phyloP scores from a whole-genome alignment of 2,113 vertebrate species.

The Triplophysa dalaica region DNA sequence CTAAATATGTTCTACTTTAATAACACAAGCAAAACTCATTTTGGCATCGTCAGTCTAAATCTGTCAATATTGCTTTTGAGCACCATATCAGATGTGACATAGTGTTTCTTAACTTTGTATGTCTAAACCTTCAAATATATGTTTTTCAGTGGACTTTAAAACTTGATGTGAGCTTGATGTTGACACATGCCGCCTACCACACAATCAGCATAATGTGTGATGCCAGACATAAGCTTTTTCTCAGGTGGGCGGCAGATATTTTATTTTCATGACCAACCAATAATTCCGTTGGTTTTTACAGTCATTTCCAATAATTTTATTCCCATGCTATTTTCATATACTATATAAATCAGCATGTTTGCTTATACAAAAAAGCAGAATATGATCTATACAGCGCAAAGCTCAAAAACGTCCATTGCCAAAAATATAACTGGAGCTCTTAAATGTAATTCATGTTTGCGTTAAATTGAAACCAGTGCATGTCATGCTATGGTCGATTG shows the following conservation, averaged over 20 bases:
- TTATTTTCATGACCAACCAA: no score
- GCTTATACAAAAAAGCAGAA: no score
- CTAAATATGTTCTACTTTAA: background rate
- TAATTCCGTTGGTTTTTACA: no score
- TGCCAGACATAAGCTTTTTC: background rate
- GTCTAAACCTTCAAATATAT: background rate
- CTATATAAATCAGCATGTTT: no score
- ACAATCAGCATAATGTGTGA: background rate
- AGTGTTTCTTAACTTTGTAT: background rate
- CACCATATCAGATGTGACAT: background rate
- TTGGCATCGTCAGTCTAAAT: background rate
- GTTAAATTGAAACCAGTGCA: no score
- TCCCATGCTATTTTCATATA: background rate
- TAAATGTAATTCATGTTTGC: no score
- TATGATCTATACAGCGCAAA: no score
- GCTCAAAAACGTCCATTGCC: no score
- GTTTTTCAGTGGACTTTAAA: background rate
- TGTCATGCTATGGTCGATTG: no score
- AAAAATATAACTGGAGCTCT: no score
- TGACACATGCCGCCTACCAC: background rate
- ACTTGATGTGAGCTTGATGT: background rate
- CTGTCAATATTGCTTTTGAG: constrained; percentile 7
- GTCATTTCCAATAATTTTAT: background rate
- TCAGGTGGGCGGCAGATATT: background rate
- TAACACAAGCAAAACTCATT: background rate